A percentile compares a stretch with the other conserved stretches of the same genome.
phyloP scores from a whole-genome alignment of 2,113 vertebrate genomes.

The Cnemophilus loriae region DNA sequence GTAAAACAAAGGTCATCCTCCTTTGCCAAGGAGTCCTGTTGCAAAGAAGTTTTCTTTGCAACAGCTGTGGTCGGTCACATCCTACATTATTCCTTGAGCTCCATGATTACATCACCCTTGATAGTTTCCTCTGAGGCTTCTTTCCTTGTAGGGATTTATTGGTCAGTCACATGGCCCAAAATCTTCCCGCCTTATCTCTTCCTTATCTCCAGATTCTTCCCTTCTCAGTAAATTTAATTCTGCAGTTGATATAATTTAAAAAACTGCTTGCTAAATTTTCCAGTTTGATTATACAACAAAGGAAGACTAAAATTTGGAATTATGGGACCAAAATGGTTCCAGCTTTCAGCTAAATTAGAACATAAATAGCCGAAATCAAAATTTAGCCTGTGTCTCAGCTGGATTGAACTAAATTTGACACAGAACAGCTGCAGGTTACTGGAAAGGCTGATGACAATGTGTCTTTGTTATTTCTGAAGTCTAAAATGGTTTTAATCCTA shows the following conservation, averaged over 20 bases:
- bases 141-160: not conserved
- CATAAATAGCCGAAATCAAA: not conserved
- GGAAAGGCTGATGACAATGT: not conserved
- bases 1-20: not conserved
- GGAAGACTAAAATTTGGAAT: not conserved
- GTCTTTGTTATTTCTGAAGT: not conserved
- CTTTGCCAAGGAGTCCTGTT: not conserved
- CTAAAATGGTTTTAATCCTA: not conserved
- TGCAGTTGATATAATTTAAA: not conserved
- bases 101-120: not conserved
- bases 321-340: not conserved
- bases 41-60: not conserved
- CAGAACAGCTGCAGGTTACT: not conserved
- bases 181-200: not conserved
- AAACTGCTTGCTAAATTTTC: not conserved
- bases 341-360: not conserved
- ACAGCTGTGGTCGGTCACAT: not conserved
- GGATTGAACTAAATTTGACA: not conserved
- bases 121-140: not conserved
- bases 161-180: not conserved
- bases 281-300: not conserved
- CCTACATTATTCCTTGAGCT: not conserved
- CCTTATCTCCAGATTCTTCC: not conserved
- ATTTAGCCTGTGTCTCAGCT: not conserved
- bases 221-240: not conserved